Evolutionary conservation across 1,140 invertebrate genomes (phyloP).

Genomic region (Drosophila grimshawi): DNA sequence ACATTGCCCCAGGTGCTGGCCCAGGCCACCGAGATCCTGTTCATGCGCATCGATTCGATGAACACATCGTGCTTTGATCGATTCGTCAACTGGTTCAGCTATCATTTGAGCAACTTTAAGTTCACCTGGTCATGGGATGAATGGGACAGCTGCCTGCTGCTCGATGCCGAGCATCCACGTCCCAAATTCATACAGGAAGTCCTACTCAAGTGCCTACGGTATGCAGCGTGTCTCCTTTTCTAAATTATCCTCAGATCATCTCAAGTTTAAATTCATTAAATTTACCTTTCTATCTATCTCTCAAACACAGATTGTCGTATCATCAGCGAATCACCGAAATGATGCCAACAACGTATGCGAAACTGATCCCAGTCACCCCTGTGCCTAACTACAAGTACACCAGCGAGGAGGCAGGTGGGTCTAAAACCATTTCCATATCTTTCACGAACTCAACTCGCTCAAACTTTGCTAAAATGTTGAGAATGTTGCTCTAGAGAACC

Average conservation of each 20-base stretch:
- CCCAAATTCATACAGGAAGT: slow-evolving; percentile 98
- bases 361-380: slow-evolving; percentile 91
- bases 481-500: too few relatives aligned
- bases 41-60: slow-evolving; percentile 98
- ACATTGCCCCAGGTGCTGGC: slow-evolving; percentile 99
- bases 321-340: slow-evolving; percentile 96
- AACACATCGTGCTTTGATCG: slow-evolving; percentile 98
- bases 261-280: neutral
- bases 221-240: slow-evolving; percentile 31
- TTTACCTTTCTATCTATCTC: slow-evolving; percentile 12
- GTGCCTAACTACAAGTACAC: slow-evolving; percentile 93
- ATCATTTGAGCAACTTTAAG: slow-evolving; percentile 99
- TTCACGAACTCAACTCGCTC: too few relatives aligned
- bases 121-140: slow-evolving; percentile 99
- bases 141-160: slow-evolving; percentile 93
- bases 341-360: slow-evolving; percentile 94
- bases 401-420: slow-evolving; percentile 91
- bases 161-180: slow-evolving; percentile 96
- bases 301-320: slow-evolving; percentile 93
- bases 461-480: neutral
- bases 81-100: slow-evolving; percentile 99
- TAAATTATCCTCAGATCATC: neutral
- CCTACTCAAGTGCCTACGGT: slow-evolving; percentile 95
- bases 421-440: neutral
- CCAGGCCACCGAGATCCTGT: slow-evolving; percentile 98